Evolutionary conservation across 1,140 invertebrate genomes (phyloP).

Genomic region (Drosophila mauritiana): DNA sequence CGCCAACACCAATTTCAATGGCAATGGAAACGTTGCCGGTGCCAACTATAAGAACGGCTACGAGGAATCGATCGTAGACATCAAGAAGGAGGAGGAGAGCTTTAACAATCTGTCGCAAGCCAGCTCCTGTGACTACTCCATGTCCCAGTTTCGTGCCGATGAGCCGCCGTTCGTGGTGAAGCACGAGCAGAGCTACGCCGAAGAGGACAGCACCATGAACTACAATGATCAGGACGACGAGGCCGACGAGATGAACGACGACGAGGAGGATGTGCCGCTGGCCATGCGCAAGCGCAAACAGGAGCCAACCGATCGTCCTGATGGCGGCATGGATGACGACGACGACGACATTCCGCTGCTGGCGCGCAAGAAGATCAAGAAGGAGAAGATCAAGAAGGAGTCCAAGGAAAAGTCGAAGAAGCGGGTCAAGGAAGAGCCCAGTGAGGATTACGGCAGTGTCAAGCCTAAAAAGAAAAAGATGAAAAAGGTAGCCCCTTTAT

Average conservation of each 20-base stretch:
- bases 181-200: conserved; percentile 60
- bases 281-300: conserved; percentile 85
- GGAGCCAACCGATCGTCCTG: conserved; percentile 34
- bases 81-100: conserved; percentile 72
- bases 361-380: conserved; percentile 87
- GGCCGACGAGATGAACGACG: conserved; percentile 87
- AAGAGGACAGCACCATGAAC: conserved; percentile 67
- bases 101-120: conserved; percentile 86
- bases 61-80: conserved; percentile 64
- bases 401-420: conserved; percentile 86
- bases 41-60: conserved; percentile 84
- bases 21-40: conserved; percentile 15
- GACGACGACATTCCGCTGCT: conserved; percentile 89
- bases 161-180: conserved; percentile 84
- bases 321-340: conserved; percentile 78
- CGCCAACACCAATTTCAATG: conserved; percentile 35
- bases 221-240: conserved; percentile 88
- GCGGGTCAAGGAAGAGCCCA: conserved; percentile 87
- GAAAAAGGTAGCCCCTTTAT: conserved; percentile 72
- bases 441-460: conserved; percentile 86
- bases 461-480: conserved; percentile 86
- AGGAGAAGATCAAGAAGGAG: conserved; percentile 88
- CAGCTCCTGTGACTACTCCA: conserved; percentile 88
- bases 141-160: conserved; percentile 87
- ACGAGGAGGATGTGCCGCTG: conserved; percentile 92